phyloP scores from a whole-genome alignment of 2,113 vertebrate species.

The Nycticebus coucang region DNA sequence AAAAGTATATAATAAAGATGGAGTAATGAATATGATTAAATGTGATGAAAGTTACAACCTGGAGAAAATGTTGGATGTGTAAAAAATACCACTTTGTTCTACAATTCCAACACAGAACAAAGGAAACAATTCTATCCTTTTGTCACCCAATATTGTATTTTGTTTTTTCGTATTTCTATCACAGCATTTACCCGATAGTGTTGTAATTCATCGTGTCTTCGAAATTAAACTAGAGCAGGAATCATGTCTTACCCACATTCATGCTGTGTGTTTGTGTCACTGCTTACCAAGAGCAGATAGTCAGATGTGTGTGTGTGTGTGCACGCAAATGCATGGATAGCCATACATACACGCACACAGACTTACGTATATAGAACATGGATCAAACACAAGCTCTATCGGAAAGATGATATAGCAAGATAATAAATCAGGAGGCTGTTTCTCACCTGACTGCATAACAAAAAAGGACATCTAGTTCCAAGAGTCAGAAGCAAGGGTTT shows the following conservation, averaged over 20 bases:
- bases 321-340: neutral
- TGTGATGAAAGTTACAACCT: neutral
- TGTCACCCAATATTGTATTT: neutral
- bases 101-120: neutral
- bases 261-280: neutral
- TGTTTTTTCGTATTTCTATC: neutral
- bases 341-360: neutral
- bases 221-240: neutral
- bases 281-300: neutral
- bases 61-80: neutral
- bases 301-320: neutral
- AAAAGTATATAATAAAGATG: slow-evolving; percentile 27
- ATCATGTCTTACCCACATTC: neutral
- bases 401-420: neutral
- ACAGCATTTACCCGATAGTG: neutral
- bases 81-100: neutral
- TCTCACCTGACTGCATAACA: neutral
- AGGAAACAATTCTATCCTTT: neutral
- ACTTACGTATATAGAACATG: neutral
- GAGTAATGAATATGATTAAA: neutral
- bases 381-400: neutral
- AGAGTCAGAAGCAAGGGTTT: neutral
- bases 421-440: neutral
- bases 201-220: neutral
- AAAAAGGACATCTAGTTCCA: neutral